These are phyloP conservation scores for Pseudonaja textilis DNA, from an alignment of 2,113 vertebrate genomes.

Conservation along the genomic window DNA sequence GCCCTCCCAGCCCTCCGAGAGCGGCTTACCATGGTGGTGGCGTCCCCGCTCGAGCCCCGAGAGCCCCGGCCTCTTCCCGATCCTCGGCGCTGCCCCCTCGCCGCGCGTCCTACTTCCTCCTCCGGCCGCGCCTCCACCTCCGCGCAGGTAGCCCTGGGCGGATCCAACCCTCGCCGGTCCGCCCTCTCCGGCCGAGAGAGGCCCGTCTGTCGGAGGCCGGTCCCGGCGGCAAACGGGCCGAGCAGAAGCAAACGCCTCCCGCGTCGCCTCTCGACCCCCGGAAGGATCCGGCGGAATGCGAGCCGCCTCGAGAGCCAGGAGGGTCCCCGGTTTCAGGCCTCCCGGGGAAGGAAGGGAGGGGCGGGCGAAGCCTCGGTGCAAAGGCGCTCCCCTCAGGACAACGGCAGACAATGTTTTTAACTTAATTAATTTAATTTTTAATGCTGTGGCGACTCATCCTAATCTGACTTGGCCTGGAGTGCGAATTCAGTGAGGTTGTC, in stretches of 20 bases:
- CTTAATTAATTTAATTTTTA: rapidly evolving
- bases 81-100: neutral
- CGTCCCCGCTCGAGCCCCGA: neutral
- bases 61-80: neutral
- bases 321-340: neutral
- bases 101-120: neutral
- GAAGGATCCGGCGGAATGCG: neutral
- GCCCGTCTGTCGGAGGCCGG: neutral
- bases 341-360: neutral
- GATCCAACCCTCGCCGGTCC: neutral
- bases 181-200: neutral
- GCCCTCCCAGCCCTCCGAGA: neutral
- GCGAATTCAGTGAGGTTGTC: neutral
- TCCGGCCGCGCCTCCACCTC: neutral
- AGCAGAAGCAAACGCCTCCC: neutral
- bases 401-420: rapidly evolving
- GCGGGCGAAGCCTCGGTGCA: neutral
- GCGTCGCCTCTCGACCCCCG: too few relatives aligned
- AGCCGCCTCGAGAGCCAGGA: neutral
- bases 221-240: neutral
- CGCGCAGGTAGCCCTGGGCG: neutral
- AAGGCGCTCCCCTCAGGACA: neutral
- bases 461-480: neutral
- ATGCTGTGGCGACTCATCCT: neutral
- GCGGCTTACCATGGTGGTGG: conserved; percentile 1